Base-by-base conservation (phyloP, 2,888 invertebrate genomes). In the Macaria notata region DNA sequence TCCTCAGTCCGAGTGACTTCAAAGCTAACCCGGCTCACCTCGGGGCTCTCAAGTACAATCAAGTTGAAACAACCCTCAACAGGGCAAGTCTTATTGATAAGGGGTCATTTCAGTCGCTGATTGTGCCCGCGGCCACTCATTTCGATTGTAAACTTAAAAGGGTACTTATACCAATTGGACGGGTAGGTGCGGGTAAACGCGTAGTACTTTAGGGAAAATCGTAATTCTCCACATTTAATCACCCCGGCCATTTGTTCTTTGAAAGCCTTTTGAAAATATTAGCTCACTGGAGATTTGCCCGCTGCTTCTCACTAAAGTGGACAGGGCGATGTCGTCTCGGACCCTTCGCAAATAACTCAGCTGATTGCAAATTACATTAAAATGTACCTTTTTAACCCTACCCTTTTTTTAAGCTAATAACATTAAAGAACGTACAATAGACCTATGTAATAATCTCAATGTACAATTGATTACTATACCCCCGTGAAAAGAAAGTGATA, bases 361-460 rank as follows among this genome's bases (percentile, higher is more conserved):
- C 73, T 74, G 70, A 78, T 78, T 79, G 71, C 68, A 71, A 80
- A 80, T 76, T 64, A 71, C 70, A 76, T 79, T 76, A 75, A 71
- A 77, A 72, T 69, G 66, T 76, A 70, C 63, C 65, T 65, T 68
- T 70, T 70, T 65, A 70, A 65, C 68, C 68, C 56, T 46, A 54
- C 63, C 63, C 69, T 70, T 70, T 71, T 64, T 69, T 68, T 30
- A 30, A 48, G 51, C 6, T 57, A 68, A 63, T 65, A 63, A 71
- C 74, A 49, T 52, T 49, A 68, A 64, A 64, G 66, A 71, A 74
- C 47, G 54, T 54, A 61, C 47, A 48, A 41, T 52, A 56, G 45
- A 54, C 38, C 48, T 54, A 51, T 44, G 50, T 56, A 39, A 61
- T 51, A 56, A 54, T 54, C 51, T 33, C 30, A 9, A 29, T 48